Base-by-base conservation (phyloP, 2,888 invertebrate genomes). In the Agrilus mali region DNA sequence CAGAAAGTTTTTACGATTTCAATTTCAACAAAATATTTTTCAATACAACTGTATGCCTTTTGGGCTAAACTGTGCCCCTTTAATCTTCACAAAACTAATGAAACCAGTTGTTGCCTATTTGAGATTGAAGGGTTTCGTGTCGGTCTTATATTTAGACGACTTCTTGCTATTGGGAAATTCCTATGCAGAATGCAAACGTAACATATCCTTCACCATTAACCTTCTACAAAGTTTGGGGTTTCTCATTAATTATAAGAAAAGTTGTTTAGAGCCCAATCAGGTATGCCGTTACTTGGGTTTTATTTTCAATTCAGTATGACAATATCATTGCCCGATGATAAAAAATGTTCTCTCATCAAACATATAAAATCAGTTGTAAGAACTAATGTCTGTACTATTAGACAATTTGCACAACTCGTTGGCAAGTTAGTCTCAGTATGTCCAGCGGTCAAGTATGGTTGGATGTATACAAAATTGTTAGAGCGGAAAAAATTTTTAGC, bases 361-460 rank as follows among this genome's bases (percentile, higher is more conserved):
- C 6, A 20, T 20, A 20, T 6, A 20, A 14, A n/a, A 8, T 47
- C 16, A 3, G 8, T 3, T 51, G 47, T 43, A 44, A 36, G 43
- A n/a, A n/a, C n/a, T n/a, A n/a, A n/a, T n/a, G n/a, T n/a, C n/a
- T n/a, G n/a, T n/a, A n/a, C n/a, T n/a, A 57, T 56, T 17, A 46
- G 52, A 39, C 33, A 45, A 6, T 50, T 53, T 43, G 50, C 53
- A 8, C 15, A 43, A 12, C 35, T 55, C 22, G 33, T 50, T n/a
- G 54, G 54, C 6, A 37, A 16, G 16, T 36, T 57, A n/a, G 41
- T 48, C 5, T 49, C 56, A 7, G 43, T 45, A 7, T 56, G 55
- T 38, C 57, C 53, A 12, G 55, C 55, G 1, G 42, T 54, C 4
- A 45, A 43, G 15, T 58, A 55, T 48, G 50, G 54, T 0, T 43